phyloP scores from a whole-genome alignment of 1,140 invertebrate species.

The Gonatopus flavifemur region DNA sequence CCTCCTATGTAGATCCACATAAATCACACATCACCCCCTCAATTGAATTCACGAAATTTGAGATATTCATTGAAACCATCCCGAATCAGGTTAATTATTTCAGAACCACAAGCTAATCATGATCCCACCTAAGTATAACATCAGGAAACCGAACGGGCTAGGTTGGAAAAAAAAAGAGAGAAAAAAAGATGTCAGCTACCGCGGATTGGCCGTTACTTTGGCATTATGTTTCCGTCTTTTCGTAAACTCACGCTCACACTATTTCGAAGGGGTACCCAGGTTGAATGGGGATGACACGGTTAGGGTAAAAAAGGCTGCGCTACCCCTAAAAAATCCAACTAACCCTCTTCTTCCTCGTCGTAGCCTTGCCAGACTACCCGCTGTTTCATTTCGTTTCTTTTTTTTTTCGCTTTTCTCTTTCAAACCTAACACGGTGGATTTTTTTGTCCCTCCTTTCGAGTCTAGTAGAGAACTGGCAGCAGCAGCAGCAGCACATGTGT shows the following conservation, averaged over 20 bases:
- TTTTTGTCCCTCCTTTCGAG: constrained; percentile 22
- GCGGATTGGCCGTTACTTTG: constrained; percentile 27
- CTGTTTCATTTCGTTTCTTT: constrained; percentile 25
- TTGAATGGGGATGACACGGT: constrained; percentile 36
- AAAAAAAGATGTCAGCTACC: too few species aligned
- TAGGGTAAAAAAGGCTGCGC: constrained; percentile 29
- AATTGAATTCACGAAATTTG: too few species aligned
- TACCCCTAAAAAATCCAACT: constrained; percentile 41
- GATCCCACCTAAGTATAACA: too few species aligned
- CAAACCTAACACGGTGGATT: constrained; percentile 13
- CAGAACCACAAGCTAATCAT: too few species aligned
- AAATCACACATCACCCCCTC: too few species aligned
- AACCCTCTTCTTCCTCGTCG: constrained; percentile 41
- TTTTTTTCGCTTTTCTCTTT: constrained; percentile 1
- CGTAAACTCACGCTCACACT: constrained; percentile 33
- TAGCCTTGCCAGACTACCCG: constrained; percentile 32
- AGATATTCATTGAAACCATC: too few species aligned
- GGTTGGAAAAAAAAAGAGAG: too few species aligned
- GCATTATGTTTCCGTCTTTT: constrained; percentile 28
- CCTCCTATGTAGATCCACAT: too few species aligned
- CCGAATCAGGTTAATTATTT: too few species aligned
- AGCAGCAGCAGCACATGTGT: constrained; percentile 22
- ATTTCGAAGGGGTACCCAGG: constrained; percentile 26
- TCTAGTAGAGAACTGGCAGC: background rate
- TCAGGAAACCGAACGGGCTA: constrained; percentile 9